Percentiles rank a stretch among this genome's conserved stretches.
Evolutionary conservation across 1,140 invertebrate genomes (phyloP).

Genomic region (Psilanteris sp.): DNA sequence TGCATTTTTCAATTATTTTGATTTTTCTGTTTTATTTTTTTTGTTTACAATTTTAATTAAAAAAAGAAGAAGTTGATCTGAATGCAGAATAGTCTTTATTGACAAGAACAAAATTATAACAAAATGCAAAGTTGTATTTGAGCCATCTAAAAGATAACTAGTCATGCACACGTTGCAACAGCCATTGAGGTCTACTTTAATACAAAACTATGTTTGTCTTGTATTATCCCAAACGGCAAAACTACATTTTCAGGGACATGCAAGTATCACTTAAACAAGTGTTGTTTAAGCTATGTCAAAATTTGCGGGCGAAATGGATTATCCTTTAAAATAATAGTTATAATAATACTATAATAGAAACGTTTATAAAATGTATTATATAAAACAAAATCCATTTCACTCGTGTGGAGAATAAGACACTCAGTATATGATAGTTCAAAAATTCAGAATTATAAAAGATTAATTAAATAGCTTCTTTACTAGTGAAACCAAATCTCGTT

Average conservation of each 20-base stretch:
- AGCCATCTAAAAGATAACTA: constrained; percentile 62
- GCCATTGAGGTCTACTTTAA: constrained; percentile 62
- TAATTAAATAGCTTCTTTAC: no score
- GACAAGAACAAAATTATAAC: constrained; percentile 34
- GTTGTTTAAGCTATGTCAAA: neutral
- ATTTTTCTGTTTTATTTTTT: no score
- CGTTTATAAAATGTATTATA: no score
- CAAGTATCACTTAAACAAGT: constrained; percentile 55
- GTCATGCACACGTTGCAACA: constrained; percentile 65
- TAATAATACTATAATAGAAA: no score
- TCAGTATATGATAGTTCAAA: no score
- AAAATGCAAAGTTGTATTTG: constrained; percentile 62
- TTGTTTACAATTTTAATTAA: neutral
- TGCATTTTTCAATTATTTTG: no score
- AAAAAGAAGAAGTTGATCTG: constrained; percentile 15
- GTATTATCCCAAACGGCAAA: constrained; percentile 42
- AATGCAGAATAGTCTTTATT: constrained; percentile 19
- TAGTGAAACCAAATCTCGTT: no score
- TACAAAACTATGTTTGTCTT: constrained; percentile 40
- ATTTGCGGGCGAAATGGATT: neutral
- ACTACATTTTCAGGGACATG: constrained; percentile 63
- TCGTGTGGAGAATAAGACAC: no score
- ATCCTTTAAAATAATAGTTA: no score
- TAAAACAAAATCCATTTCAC: no score
- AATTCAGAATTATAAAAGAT: no score